Evolutionary conservation across 2,797 vertebrate species (phyloP).

Genomic region (Sebastes steindachneri): DNA sequence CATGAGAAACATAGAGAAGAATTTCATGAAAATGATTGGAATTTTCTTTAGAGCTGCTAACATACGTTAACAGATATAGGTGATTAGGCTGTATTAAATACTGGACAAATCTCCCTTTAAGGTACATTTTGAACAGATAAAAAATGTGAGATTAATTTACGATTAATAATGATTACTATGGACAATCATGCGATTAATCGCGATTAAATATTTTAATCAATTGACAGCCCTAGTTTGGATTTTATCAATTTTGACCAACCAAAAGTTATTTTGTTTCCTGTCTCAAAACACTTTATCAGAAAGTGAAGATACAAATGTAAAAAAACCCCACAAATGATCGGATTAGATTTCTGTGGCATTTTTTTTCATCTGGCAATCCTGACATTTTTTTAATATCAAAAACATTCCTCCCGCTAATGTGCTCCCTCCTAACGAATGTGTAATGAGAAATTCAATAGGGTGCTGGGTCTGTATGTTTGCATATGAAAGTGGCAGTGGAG

Average conservation of each 20-base stretch:
- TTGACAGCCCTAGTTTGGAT: not conserved
- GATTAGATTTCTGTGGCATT: not conserved
- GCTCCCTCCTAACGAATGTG: not conserved
- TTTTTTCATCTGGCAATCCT: not conserved
- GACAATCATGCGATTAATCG: no score
- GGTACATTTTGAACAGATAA: no score
- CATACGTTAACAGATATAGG: not conserved
- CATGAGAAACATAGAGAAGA: conserved; percentile 16
- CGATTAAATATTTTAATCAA: rapidly evolving
- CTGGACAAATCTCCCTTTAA: no score
- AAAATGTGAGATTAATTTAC: no score
- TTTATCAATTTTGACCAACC: not conserved
- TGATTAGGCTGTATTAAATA: not conserved
- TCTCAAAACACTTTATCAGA: not conserved
- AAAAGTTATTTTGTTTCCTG: not conserved
- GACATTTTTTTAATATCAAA: not conserved
- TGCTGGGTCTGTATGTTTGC: not conserved
- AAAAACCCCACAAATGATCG: not conserved
- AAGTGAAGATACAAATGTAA: not conserved
- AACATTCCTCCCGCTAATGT: not conserved
- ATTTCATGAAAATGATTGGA: not conserved
- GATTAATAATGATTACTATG: no score
- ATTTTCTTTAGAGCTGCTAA: not conserved
- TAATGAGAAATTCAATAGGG: not conserved
- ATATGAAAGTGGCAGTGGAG: not conserved